Base-by-base conservation (phyloP, 2,888 invertebrate genomes). In the Ophioninae sp. region DNA sequence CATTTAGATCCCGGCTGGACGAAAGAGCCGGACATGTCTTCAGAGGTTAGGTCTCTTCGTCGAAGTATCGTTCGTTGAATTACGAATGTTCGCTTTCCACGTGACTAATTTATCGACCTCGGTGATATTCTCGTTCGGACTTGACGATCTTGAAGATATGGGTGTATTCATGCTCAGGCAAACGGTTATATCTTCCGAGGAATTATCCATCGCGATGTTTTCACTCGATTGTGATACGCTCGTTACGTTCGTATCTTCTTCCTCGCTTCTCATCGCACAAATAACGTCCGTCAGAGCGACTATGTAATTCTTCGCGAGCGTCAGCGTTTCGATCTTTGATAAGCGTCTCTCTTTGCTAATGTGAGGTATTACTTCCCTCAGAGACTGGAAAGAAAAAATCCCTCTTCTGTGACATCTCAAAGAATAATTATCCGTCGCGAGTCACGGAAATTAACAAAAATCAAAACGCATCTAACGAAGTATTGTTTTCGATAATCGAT, bases 261-360 rank as follows among this genome's bases (percentile, higher is more conserved):
- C 83, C 39, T 83, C 85, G 79, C 96, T 96, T 77, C 97, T 94
- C 95, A 97, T 96, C 79, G 95, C 95, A 92, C 97, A 96, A 88
- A 97, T 96, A 86, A 97, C 96, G 92, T 97, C 97, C 39, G 97
- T 97, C 85, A 98, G 94, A 17, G 97, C 97, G 94, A 97, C 97
- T 84, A 98, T 97, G 93, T 97, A 98, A 93, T 97, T 97, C 94
- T 97, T 97, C 88, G 97, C 97, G 91, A 98, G 93, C 10, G 97
- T 97, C 84, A 98, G 93, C 0, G 97, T 98, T 93, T 97, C 97
- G 88, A 98, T 97, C 93, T 98, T 98, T 8, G 97, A 97, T 83
- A 98, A 94, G 90, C 97, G 96, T 81, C 97, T 94, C 87, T 97
- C 97, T 93, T 96, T 96, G 92, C 96, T 96, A 58, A 97, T 96